These are phyloP conservation scores for Pristionchus fissidentatus DNA, from an alignment of 2,888 invertebrate species.

Conservation along the genomic window DNA sequence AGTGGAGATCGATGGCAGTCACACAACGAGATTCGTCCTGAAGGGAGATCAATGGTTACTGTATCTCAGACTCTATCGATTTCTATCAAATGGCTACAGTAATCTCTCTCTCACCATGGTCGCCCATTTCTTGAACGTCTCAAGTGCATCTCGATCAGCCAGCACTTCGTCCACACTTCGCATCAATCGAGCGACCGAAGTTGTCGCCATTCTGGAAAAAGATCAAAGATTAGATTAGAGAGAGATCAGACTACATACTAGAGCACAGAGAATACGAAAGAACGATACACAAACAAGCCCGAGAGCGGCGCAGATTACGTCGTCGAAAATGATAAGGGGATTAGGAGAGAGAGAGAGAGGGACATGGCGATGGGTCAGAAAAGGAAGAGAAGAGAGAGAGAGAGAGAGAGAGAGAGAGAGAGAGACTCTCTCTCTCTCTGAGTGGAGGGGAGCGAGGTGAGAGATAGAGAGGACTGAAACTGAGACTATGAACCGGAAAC, in stretches of 20 bases:
- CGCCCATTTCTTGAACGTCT: conserved; percentile 45
- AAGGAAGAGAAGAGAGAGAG: not conserved
- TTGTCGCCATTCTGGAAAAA: conserved; percentile 16
- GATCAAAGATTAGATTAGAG: not conserved
- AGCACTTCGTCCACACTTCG: conserved; percentile 31
- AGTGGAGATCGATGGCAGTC: conserved; percentile 31
- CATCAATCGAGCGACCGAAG: not conserved
- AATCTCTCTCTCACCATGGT: not conserved
- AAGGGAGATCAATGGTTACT: not conserved
- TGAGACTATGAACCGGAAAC: too few relatives aligned
- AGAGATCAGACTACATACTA: not conserved
- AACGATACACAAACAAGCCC: not conserved
- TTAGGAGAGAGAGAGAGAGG: not conserved
- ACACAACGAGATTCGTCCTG: conserved; percentile 33
- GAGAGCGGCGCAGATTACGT: not conserved
- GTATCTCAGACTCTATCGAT: not conserved
- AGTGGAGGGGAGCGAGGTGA: not conserved
- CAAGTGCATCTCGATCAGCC: conserved; percentile 38
- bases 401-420: not conserved
- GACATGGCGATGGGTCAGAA: not conserved
- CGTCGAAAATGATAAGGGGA: conserved; percentile 27
- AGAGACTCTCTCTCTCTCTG: not conserved
- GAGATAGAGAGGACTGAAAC: not conserved
- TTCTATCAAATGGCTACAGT: not conserved
- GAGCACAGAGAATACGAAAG: not conserved